Evolutionary conservation across 2,113 vertebrate genomes (phyloP).

Genomic region (Potamarius usumacintae): DNA sequence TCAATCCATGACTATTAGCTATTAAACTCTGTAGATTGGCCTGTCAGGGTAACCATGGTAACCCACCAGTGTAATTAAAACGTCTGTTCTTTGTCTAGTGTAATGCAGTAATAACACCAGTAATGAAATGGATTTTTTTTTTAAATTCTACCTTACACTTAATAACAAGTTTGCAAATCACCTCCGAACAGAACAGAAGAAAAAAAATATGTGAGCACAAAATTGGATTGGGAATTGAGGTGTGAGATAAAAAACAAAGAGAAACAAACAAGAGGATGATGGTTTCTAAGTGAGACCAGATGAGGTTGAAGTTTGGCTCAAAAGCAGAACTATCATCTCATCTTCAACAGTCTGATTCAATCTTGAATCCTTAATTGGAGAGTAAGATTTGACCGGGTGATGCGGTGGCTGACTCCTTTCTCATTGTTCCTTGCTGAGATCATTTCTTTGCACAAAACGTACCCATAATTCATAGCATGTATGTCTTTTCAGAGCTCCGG

Average conservation of each 20-base stretch:
- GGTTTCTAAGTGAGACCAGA: no score
- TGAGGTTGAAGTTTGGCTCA: background rate
- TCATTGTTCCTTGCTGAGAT: background rate
- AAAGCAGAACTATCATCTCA: background rate
- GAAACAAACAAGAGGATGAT: background rate
- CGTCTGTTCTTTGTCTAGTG: background rate
- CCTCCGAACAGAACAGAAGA: background rate
- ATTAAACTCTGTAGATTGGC: constrained; percentile 10
- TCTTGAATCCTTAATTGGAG: background rate
- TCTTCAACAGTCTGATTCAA: background rate
- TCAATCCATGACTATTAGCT: background rate
- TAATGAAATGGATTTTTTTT: constrained; percentile 9
- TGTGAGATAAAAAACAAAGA: background rate
- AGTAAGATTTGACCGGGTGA: background rate
- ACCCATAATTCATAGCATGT: constrained; percentile 13
- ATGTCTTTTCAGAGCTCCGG: background rate
- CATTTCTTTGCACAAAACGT: background rate
- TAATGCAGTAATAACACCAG: constrained; percentile 3
- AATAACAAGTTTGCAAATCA: background rate
- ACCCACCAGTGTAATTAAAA: constrained; percentile 29
- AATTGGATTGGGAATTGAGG: constrained; percentile 3
- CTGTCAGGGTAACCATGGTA: constrained; percentile 46
- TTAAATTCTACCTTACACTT: background rate
- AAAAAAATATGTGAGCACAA: background rate
- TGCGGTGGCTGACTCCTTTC: background rate